Conservation (phyloP, 2,797 vertebrate genomes). For the Myotis pilosus region DNA sequence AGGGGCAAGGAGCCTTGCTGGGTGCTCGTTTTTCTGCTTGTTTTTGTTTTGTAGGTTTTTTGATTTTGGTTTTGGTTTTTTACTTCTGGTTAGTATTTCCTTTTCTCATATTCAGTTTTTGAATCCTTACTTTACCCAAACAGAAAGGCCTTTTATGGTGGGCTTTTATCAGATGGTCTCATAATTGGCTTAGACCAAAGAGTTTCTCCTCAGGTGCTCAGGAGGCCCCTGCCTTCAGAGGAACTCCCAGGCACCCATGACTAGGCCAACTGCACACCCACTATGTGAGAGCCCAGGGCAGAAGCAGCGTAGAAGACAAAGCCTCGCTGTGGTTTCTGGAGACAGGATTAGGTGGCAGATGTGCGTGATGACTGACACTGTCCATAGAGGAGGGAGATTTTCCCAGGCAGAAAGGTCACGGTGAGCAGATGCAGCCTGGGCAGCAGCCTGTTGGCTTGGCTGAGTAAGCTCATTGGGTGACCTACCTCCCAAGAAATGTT, state of each 20-base stretch:
- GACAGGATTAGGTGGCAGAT: neutral
- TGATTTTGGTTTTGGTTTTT: neutral
- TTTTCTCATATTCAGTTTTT: neutral
- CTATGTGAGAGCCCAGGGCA: fast-evolving
- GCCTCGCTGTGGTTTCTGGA: neutral
- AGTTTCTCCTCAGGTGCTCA: neutral
- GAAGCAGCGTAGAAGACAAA: neutral
- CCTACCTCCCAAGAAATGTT: neutral
- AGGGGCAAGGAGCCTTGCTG: neutral
- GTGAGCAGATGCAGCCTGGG: neutral
- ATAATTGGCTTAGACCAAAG: neutral
- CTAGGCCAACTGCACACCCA: neutral
- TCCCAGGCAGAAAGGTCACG: neutral
- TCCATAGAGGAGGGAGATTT: neutral
- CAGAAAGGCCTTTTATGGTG: neutral
- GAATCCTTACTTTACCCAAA: neutral
- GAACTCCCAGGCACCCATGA: neutral
- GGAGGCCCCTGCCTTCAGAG: neutral
- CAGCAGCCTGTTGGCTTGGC: neutral
- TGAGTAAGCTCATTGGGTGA: neutral
- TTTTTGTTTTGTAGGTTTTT: neutral
- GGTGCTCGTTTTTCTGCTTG: neutral
- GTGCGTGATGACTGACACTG: neutral
- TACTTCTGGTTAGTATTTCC: neutral
- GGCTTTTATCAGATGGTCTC: neutral